These are phyloP conservation scores for Bombyx huttoni DNA, from an alignment of 2,888 invertebrate species.

Conservation along the genomic window DNA sequence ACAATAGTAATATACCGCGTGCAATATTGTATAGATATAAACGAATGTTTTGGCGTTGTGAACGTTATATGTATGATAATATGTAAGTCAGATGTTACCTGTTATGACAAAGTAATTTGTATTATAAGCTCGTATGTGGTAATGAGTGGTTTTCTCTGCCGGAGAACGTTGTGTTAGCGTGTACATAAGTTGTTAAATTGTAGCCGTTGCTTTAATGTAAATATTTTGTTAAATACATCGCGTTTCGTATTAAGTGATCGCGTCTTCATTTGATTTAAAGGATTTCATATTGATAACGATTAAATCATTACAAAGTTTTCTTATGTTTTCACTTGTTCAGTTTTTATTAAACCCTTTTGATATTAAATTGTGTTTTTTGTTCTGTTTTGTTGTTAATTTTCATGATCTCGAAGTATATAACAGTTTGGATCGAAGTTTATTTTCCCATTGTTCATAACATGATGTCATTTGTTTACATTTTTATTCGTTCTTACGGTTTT, in stretches of 20 bases:
- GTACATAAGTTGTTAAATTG: conserved; percentile 69
- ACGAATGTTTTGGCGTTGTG: conserved; percentile 68
- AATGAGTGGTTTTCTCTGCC: conserved; percentile 34
- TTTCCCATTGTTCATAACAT: not conserved
- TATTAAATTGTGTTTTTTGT: not conserved
- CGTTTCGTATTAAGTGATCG: conserved; percentile 44
- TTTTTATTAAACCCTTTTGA: not conserved
- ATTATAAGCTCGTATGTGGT: conserved; percentile 46
- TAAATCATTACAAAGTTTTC: conserved; percentile 33
- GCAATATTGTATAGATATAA: conserved; percentile 70
- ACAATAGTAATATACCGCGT: conserved; percentile 62
- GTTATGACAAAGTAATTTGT: conserved; percentile 70
- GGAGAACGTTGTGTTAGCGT: conserved; percentile 40
- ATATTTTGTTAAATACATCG: conserved; percentile 61
- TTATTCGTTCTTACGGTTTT: not conserved
- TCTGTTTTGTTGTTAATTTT: not conserved
- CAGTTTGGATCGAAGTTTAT: not conserved
- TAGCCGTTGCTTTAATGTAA: conserved; percentile 67
- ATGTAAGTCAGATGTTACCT: conserved; percentile 72
- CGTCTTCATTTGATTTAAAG: conserved; percentile 35
- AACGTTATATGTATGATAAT: conserved; percentile 70
- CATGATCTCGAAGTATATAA: conserved; percentile 13
- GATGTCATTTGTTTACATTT: not conserved
- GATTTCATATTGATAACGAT: conserved; percentile 30
- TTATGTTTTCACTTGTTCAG: conserved; percentile 19